These are phyloP conservation scores for Smittia aterrima DNA, from an alignment of 2,888 invertebrate species.

Conservation along the genomic window DNA sequence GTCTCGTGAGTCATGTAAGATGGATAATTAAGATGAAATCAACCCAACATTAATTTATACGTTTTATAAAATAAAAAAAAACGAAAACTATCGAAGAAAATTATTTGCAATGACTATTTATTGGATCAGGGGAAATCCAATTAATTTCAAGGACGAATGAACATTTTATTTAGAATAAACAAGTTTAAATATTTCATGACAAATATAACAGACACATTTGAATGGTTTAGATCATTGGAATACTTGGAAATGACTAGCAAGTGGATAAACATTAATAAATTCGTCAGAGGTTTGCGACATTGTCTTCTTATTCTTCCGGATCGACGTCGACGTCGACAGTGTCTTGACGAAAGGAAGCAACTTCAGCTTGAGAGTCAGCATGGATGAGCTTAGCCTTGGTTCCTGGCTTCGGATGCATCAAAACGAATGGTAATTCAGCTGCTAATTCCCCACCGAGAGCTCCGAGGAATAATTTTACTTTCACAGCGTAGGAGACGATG, in stretches of 20 bases:
- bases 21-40: neutral
- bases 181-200: neutral
- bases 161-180: neutral
- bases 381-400: conserved; percentile 59
- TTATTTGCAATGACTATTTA: neutral
- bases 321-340: conserved; percentile 57
- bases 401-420: conserved; percentile 82
- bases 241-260: neutral
- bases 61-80: conserved; percentile 30
- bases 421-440: conserved; percentile 86
- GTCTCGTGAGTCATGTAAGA: conserved; percentile 11
- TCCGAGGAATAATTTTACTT: conserved; percentile 90
- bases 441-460: conserved; percentile 89
- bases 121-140: neutral
- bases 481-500: conserved; percentile 91
- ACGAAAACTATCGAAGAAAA: conserved; percentile 22
- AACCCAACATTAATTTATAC: conserved; percentile 35
- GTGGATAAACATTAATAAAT: neutral
- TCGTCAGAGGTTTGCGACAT: neutral
- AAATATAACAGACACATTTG: neutral
- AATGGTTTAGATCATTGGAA: neutral
- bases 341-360: conserved; percentile 70
- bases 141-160: neutral
- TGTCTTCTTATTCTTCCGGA: conserved; percentile 18
- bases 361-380: conserved; percentile 70